A percentile compares a stretch with the other conserved stretches of the same genome.
phyloP scores from a whole-genome alignment of 2,113 vertebrate genomes.

The Melanerpes aurifrons region DNA sequence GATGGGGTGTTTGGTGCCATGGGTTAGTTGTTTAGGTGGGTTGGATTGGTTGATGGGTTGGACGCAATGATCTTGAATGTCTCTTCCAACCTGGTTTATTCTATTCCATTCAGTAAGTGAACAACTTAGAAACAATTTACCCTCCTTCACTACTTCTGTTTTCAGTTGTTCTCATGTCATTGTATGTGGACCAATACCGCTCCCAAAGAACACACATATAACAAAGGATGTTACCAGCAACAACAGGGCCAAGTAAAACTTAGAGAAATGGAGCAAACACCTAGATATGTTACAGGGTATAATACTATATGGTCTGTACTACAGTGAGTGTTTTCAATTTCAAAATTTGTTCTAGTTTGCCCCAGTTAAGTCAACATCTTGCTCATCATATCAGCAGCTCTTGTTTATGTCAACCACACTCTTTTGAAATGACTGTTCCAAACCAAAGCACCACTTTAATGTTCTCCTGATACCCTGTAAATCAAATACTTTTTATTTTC shows the following conservation, averaged over 20 bases:
- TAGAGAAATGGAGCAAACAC: background rate
- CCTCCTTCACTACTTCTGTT: background rate
- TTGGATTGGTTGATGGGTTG: too few relatives aligned
- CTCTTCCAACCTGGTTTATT: too few relatives aligned
- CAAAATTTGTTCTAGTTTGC: background rate
- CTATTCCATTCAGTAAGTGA: background rate
- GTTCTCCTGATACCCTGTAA: background rate
- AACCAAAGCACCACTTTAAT: background rate
- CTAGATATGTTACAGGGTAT: background rate
- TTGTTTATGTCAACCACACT: background rate
- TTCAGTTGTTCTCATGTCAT: background rate
- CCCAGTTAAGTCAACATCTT: background rate
- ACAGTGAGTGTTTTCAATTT: background rate
- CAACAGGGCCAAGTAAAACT: background rate
- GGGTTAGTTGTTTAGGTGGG: too few relatives aligned
- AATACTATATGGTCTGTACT: background rate
- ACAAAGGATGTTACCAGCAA: background rate
- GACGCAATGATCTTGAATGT: too few relatives aligned
- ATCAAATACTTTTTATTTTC: background rate
- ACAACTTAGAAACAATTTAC: background rate
- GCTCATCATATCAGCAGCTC: accelerated
- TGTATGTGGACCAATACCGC: background rate
- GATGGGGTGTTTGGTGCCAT: too few relatives aligned
- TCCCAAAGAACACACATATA: background rate
- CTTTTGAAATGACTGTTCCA: background rate